A percentile compares a stretch with the other conserved stretches of the same genome.
phyloP scores from a whole-genome alignment of 2,113 vertebrate genomes.

The Megalops atlanticus region DNA sequence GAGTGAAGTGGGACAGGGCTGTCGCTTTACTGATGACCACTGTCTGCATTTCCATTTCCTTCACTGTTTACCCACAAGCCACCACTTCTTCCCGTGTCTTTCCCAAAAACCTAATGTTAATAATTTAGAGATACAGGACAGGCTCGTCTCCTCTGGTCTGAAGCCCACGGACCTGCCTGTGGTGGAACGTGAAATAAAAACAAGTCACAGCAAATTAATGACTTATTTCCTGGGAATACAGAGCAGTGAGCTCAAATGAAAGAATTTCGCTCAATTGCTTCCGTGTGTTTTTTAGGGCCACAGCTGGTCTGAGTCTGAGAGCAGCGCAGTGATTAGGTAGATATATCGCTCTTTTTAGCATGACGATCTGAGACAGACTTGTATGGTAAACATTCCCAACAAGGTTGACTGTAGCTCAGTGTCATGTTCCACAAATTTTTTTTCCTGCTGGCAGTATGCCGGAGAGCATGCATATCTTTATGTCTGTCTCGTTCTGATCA shows the following conservation, averaged over 20 bases:
- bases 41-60: too few species aligned
- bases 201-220: background rate
- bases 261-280: slow-evolving; percentile 43
- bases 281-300: slow-evolving; percentile 35
- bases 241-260: slow-evolving; percentile 31
- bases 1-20: slow-evolving; percentile 53
- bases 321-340: background rate
- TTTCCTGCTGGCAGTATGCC: background rate
- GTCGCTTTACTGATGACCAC: background rate
- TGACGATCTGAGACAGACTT: slow-evolving; percentile 36
- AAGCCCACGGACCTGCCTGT: background rate
- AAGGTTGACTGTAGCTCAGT: slow-evolving; percentile 26
- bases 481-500: slow-evolving; percentile 40
- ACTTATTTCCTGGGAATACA: slow-evolving; percentile 32
- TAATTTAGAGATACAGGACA: background rate
- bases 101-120: too few species aligned
- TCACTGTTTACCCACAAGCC: too few species aligned
- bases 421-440: slow-evolving; percentile 29
- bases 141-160: background rate
- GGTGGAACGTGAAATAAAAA: background rate
- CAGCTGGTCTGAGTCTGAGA: slow-evolving; percentile 37
- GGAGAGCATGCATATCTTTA: slow-evolving; percentile 26
- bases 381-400: slow-evolving; percentile 26
- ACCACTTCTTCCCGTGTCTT: too few species aligned
- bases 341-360: background rate